Evolutionary conservation across 2,888 invertebrate species (phyloP), one percentile per base, ranked within the genome.

Genomic region (Malthinus seriepunctatus): DNA sequence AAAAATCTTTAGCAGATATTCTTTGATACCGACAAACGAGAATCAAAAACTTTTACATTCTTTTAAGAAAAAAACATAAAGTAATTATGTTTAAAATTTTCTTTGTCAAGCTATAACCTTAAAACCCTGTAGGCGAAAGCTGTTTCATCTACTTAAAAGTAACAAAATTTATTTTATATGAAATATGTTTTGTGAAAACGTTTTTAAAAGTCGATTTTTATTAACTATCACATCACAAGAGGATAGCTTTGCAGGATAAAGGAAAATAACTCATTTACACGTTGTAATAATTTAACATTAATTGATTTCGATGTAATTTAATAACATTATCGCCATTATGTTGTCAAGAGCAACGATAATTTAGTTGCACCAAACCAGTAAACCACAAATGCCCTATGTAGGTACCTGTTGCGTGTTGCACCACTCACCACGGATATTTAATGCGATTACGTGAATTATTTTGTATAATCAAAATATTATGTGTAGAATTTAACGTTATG

Each of bases 321-420:
- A 47, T 45, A 57, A 39, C 38, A 47, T 51, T 46, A 48, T 52
- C 51, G 38, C 48, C 38, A 35, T 44, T 49, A 35, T 11, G 49
- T 56, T 49, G 47, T 51, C 51, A 47, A 11, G 42, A 52, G 46
- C 51, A 51, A 45, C 51, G 47, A 52, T 57, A 57, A 57, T 38
- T 50, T 42, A 48, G 15, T 31, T 52, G 52, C 52, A 52, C 52
- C 23, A 12, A 32, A 45, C 37, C 52, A 38, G 54, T 50, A 48
- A 53, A 48, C 59, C 61, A 47, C 61, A 65, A 65, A 60, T 63
- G 60, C 59, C 60, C 65, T 62, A 8, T 42, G 39, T n/a, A n/a
- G n/a, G n/a, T 42, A 65, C 65, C 65, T 65, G 65, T 65, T 65
- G 65, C 63, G 57, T 58, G 51, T 44, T 54, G 52, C 60, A 47